Evolutionary conservation across 2,113 vertebrate genomes (phyloP), one percentile per base, ranked within the genome.

Genomic region (Chaenocephalus aceratus): DNA sequence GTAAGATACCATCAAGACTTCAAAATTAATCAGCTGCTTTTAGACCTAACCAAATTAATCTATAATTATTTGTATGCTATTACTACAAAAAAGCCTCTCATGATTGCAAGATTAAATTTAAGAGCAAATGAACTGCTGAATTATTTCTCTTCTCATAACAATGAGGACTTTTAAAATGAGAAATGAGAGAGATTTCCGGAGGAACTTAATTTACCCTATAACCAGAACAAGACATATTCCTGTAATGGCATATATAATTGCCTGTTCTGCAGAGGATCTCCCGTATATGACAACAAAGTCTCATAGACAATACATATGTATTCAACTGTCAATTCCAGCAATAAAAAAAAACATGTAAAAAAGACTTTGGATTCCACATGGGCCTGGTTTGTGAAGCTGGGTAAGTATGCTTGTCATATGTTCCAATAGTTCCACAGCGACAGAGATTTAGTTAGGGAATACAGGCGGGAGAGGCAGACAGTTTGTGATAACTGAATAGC

Each of bases 181-280:
- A 90, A 93, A 88, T 91, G 86, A 91, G 86, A 90, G 92, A 90
- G 89, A 94, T 93, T 93, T 94, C 89, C 86, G 78, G 87, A 90
- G 89, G 94, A 96, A 95, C 92, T 92, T 94, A 94, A 95, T 95
- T 96, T 94, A 41, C 89, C 90, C 91, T 81, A 88, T 90, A 94
- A 94, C 90, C 93, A 92, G 94, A 95, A 93, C 92, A 94, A 95
- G 94, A 94, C 91, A 85, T 94, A 93, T 94, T 95, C 94, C 93
- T 95, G 94, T 95, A 95, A 95, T 93, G 90, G 92, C 75, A 80
- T 89, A 89, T 89, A 92, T 94, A 93, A 95, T 94, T 94, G 91
- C 80, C 77, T 91, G 91, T 89, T 94, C 93, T 95, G 94, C 86
- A 76, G 90, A 93, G 86, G 89, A 95, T 94, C 94, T 92, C 77